phyloP scores from a whole-genome alignment of 1,140 invertebrate genomes.

The Drosophila sucinea region DNA sequence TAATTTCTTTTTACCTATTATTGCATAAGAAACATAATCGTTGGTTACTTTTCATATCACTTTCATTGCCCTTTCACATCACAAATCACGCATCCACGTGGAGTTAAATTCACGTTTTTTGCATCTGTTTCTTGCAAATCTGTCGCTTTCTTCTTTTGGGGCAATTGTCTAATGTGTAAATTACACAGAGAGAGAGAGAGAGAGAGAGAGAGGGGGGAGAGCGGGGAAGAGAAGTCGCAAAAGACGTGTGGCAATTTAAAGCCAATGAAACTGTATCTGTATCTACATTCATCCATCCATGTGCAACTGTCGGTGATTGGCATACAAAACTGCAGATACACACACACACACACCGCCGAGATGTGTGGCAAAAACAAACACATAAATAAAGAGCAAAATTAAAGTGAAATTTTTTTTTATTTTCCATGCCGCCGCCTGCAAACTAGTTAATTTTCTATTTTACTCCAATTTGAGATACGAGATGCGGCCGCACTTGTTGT shows the following conservation, averaged over 20 bases:
- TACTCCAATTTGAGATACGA: constrained; percentile 76
- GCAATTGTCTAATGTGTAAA: constrained; percentile 76
- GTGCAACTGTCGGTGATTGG: constrained; percentile 64
- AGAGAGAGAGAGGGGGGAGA: constrained; percentile 27
- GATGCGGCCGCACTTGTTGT: constrained; percentile 23
- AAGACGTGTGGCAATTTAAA: constrained; percentile 65
- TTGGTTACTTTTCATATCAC: constrained; percentile 44
- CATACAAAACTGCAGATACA: constrained; percentile 68
- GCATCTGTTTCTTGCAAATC: constrained; percentile 69
- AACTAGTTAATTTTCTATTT: constrained; percentile 83
- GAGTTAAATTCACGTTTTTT: constrained; percentile 37
- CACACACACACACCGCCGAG: constrained; percentile 50
- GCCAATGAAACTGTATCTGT: constrained; percentile 54
- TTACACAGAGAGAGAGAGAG: constrained; percentile 54
- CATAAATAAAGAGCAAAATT: constrained; percentile 82
- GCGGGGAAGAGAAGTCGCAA: constrained; percentile 10
- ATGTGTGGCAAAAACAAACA: constrained; percentile 76
- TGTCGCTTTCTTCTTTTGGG: constrained; percentile 72
- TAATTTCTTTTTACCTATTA: neutral
- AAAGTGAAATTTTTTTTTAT: constrained; percentile 81
- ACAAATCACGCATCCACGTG: constrained; percentile 53
- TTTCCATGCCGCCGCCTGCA: constrained; percentile 53
- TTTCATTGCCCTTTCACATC: constrained; percentile 46
- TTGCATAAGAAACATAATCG: constrained; percentile 12
- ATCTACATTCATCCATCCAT: neutral